These are phyloP conservation scores for Hypsibius dujardini DNA, from an alignment of 1,140 invertebrate species.

Conservation along the genomic window DNA sequence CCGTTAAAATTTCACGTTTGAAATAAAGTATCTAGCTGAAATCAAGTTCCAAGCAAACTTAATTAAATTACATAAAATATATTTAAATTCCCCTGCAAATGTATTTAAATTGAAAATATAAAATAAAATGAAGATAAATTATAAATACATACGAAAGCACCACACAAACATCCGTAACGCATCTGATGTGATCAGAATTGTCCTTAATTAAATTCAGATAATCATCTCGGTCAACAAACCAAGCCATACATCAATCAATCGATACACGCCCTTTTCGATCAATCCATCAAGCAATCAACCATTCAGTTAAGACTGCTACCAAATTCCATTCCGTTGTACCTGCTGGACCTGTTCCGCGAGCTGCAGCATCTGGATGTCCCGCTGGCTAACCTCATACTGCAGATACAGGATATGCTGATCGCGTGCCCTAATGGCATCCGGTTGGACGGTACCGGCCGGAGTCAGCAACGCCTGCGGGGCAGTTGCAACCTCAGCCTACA, in stretches of 20 bases:
- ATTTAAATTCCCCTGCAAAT: too few species aligned
- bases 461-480: background rate
- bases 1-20: too few species aligned
- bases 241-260: background rate
- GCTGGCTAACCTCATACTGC: background rate
- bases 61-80: too few species aligned
- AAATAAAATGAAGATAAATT: too few species aligned
- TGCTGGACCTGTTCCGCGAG: background rate
- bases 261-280: background rate
- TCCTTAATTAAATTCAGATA: too few species aligned
- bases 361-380: background rate
- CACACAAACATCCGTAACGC: too few species aligned
- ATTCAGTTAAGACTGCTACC: background rate
- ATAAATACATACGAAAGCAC: too few species aligned
- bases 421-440: background rate
- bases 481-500: background rate
- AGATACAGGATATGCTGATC: constrained; percentile 6
- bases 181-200: too few species aligned
- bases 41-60: too few species aligned
- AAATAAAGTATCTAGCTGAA: too few species aligned
- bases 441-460: background rate
- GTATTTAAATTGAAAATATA: too few species aligned
- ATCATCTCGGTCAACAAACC: too few species aligned
- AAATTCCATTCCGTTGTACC: background rate
- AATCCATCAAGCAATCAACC: background rate